Conservation (phyloP, 2,113 vertebrate species). For the Cricetomys ansorgei region DNA sequence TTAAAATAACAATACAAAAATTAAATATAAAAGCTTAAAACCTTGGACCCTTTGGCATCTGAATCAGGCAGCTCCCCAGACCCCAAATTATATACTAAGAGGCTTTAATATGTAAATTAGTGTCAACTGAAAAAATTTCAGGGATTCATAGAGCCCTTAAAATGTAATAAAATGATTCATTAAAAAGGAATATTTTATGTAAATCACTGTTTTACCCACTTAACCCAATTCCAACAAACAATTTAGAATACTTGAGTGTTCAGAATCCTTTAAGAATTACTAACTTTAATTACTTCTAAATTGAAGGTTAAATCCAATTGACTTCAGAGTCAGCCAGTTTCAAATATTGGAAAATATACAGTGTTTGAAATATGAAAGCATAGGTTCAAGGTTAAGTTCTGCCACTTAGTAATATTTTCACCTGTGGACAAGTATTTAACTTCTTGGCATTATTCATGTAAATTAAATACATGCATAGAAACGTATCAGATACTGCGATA, state of each 20-base stretch:
- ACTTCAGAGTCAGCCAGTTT: neutral
- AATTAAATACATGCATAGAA: neutral
- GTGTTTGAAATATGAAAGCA: neutral
- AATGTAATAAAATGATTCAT: slow-evolving; percentile 44
- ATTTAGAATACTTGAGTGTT: slow-evolving; percentile 1
- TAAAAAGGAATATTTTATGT: slow-evolving; percentile 36
- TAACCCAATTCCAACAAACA: neutral
- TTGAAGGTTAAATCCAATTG: neutral
- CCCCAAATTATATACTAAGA: neutral
- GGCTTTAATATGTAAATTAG: neutral
- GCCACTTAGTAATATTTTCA: neutral
- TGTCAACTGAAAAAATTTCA: neutral
- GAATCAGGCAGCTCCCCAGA: neutral
- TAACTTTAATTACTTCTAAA: slow-evolving; percentile 27
- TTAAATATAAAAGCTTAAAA: neutral
- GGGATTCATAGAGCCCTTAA: neutral
- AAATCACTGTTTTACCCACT: slow-evolving; percentile 40
- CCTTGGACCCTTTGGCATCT: neutral
- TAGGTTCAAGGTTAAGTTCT: neutral
- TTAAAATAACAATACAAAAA: neutral
- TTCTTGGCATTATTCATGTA: neutral
- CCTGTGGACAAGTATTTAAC: neutral
- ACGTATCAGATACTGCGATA: neutral
- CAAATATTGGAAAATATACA: neutral
- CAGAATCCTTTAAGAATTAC: slow-evolving; percentile 39